Percentiles rank a stretch among this genome's conserved stretches.
Evolutionary conservation across 1,140 invertebrate genomes (phyloP).

Genomic region (Diuraphis noxia): DNA sequence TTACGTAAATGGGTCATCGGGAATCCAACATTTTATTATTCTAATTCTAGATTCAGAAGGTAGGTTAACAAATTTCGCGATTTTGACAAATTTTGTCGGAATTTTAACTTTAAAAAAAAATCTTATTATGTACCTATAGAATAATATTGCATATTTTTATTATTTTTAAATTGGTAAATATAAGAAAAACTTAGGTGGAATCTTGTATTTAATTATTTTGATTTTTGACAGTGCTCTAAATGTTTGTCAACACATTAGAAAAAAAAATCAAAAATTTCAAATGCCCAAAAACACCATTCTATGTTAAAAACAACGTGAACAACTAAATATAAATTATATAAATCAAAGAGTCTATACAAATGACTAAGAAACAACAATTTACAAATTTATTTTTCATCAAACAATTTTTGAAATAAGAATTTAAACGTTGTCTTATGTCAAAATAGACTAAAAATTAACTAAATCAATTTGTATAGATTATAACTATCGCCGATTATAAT

Average conservation of each 20-base stretch:
- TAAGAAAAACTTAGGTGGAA: neutral
- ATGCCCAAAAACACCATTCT: too few species aligned
- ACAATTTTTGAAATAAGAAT: neutral
- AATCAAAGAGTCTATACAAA: neutral
- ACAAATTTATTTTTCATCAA: neutral
- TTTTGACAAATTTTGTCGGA: neutral
- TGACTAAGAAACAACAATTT: neutral
- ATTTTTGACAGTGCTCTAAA: neutral
- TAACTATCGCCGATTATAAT: neutral
- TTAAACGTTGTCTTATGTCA: neutral
- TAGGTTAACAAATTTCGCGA: neutral
- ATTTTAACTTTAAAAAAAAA: too few species aligned
- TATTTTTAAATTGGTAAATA: too few species aligned
- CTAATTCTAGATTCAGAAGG: neutral
- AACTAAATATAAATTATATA: neutral
- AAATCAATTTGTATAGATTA: neutral
- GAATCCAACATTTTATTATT: neutral
- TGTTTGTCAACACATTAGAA: too few species aligned
- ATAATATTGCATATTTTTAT: too few species aligned
- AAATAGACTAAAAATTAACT: neutral
- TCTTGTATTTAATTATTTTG: neutral
- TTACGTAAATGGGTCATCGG: conserved; percentile 4
- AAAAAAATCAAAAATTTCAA: too few species aligned
- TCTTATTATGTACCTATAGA: too few species aligned
- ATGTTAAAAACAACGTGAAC: neutral